Evolutionary conservation across 2,888 invertebrate genomes (phyloP), one percentile per base, ranked within the genome.

Genomic region (Leptinotarsa juncta): DNA sequence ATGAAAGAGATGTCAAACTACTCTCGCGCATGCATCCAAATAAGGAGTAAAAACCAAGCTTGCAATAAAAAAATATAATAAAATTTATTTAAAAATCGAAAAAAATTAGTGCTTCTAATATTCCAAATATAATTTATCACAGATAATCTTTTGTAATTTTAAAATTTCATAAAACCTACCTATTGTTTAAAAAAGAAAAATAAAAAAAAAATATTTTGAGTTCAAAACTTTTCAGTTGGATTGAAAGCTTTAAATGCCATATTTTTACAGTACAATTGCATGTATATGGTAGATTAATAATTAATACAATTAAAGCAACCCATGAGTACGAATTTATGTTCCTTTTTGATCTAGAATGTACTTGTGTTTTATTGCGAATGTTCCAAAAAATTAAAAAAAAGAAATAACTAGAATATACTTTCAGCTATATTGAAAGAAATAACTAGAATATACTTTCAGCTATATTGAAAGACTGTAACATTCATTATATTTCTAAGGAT

Each of bases 91-190:
- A 70, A 73, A 68, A 77, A 76, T 78, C 10, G 42, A 68, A 67
- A 76, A 79, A 77, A 67, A 76, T 77, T 78, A 80, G 80, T 79
- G 81, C 79, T 75, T 77, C 78, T 82, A 81, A 78, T 82, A 79
- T 82, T 83, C 82, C 82, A 84, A 84, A 83, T 81, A 82, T 82
- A 84, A 83, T 83, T 85, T 85, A 85, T 85, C 85, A 85, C 85
- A 85, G 85, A 84, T 79, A 83, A 82, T 81, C 80, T 84, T 84
- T 81, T 82, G 81, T 80, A 81, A 81, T 78, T 82, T 81, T 77
- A 71, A 77, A 79, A 77, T 78, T 80, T 81, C 73, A 77, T 78
- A 78, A 81, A 80, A 80, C 78, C 78, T 78, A 78, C 78, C 81
- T 80, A 81, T 81, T 81, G 79, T 81, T 79, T 72, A 65, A 66